Base-by-base conservation (phyloP, 2,888 invertebrate species). In the Blastobasis adustella region DNA sequence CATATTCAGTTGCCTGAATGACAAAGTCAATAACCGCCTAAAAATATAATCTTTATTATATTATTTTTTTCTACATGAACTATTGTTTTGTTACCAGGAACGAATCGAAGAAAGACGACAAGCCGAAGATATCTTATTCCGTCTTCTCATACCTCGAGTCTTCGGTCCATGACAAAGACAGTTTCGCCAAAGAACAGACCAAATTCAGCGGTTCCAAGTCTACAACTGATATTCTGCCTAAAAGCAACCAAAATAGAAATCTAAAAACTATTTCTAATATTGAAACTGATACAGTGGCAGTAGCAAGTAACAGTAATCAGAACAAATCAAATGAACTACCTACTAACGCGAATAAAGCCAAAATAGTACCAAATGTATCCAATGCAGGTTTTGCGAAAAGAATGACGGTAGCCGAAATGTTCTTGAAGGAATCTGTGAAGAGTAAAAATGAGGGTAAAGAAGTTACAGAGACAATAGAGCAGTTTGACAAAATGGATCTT, bases 111-210 rank as follows among this genome's bases (percentile, higher is more conserved):
- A 79, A 75, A 51, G 78, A 79, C 47, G 81, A 82, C 36, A 88
- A 89, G n/a, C 91, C 91, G 45, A 93, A 92, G 66, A 86, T 91
- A 0, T 91, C 92, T 0, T 93, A 91, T 76, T 93, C 95, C 0
- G 91, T 96, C 50, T 96, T 96, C 66, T 93, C 95, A 61, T 94
- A 94, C 57, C 73, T 95, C 57, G 92, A 94, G 72, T 87, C 85
- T 3, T 90, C 90, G 0, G 73, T 91, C 0, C 90, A 91, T 58
- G 86, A 85, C 38, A 91, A 89, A 61, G 82, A 89, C 23, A 90
- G 90, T 56, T 91, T 91, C 55, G 73, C 82, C 0, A 84, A 80
- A 60, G 87, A 89, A 58, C 88, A 89, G 46, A 75, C 60, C 38
- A 77, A 73, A 52, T 86, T 86, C 55, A 82, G 87, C 52, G 88